Evolutionary conservation across 2,113 vertebrate species (phyloP).

Genomic region (Serilophus lunatus): DNA sequence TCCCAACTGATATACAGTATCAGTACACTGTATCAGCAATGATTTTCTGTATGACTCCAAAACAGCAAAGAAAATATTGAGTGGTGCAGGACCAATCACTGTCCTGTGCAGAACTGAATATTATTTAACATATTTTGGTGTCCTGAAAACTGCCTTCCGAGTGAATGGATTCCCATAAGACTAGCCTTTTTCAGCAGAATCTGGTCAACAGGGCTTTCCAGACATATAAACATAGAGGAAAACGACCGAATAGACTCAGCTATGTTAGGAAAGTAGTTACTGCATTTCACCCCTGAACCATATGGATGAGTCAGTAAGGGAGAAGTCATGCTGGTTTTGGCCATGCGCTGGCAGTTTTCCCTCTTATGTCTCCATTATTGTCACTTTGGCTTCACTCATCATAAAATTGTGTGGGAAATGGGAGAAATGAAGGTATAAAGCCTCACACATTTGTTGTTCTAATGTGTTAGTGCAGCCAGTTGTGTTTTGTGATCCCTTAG

Average conservation of each 20-base stretch:
- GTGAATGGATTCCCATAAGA: background rate
- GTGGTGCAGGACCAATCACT: rapidly evolving
- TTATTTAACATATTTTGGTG: background rate
- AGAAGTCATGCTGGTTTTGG: background rate
- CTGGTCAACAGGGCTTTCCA: background rate
- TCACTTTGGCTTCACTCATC: background rate
- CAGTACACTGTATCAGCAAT: background rate
- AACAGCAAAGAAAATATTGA: background rate
- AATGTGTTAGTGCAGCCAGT: background rate
- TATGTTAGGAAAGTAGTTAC: background rate
- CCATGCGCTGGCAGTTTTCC: background rate
- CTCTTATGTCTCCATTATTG: background rate
- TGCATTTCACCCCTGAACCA: background rate
- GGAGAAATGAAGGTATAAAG: background rate
- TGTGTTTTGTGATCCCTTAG: too few relatives aligned
- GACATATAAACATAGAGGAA: background rate
- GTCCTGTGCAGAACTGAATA: background rate
- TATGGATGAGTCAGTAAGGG: background rate
- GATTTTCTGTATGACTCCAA: background rate
- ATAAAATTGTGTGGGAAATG: background rate
- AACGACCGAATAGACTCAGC: background rate
- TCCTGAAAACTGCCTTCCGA: background rate
- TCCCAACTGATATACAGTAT: background rate
- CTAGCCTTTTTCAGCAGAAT: background rate
- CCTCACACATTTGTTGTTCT: background rate